Evolutionary conservation across 1,140 invertebrate genomes (phyloP), one percentile per base, ranked within the genome.

Genomic region (Leptinotarsa lineolata): DNA sequence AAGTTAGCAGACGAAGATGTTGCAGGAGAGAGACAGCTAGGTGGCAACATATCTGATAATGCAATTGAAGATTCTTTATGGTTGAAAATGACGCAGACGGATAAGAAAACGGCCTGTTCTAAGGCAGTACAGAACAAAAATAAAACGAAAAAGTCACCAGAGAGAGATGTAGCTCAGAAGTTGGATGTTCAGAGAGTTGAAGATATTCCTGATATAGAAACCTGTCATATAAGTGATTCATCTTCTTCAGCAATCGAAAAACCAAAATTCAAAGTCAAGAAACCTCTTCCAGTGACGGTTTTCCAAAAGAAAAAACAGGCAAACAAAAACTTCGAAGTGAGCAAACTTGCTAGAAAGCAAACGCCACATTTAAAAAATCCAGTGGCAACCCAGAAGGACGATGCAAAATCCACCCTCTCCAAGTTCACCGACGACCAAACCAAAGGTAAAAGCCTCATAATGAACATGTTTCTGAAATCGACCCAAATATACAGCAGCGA

Each of bases 391-490:
- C 15, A 3, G 20, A n/a, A 63, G 15, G 61, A 63, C 20, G 66
- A 68, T 48, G 45, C 20, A 6, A 68, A 67, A 60, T 74, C 45
- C n/a, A 68, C 61, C 18, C 15, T 76, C 0, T 77, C 75, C 11
- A 75, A 76, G 66, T 76, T 76, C 5, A 77, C 74, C 3, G 72
- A 72, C 13, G 74, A 79, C 21, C 76, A 81, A 77, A 46, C 68
- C n/a, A 68, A 78, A 61, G 81, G 80, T 2, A 81, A 83, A 75
- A 64, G 76, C 58, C 54, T 82, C 1, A 80, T 83, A 58, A 76
- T 82, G 81, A 74, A 82, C 72, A 82, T 82, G 77, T 83, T 83
- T 69, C 72, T 83, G 20, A 82, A 79, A 72, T 83, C 81, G 3
- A 78, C 79, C 13, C 72, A 78, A 70, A 61, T 78, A 18, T 80